Evolutionary conservation across 2,888 invertebrate species (phyloP).

Genomic region (Melieria omissa): DNA sequence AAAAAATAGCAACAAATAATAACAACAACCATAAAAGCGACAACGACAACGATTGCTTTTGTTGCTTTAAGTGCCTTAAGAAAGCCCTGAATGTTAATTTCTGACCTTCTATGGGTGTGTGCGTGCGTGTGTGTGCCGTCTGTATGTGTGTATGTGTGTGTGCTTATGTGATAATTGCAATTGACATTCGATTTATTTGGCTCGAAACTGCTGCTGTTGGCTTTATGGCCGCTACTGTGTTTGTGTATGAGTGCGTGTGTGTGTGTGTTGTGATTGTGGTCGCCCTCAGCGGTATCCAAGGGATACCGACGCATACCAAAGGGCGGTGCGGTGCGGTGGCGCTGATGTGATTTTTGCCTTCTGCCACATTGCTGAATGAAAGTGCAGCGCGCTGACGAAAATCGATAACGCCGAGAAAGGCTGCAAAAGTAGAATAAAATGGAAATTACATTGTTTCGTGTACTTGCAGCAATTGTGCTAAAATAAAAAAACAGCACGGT

Average conservation of each 20-base stretch:
- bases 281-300: slow-evolving; percentile 18
- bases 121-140: not conserved
- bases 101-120: not conserved
- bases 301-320: slow-evolving; percentile 8
- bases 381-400: slow-evolving; percentile 1
- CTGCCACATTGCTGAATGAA: not conserved
- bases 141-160: not conserved
- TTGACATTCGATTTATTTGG: slow-evolving; percentile 25
- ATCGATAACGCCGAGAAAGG: slow-evolving; percentile 9
- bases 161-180: slow-evolving; percentile 8
- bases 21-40: no score
- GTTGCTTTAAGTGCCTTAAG: no score
- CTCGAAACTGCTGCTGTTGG: not conserved
- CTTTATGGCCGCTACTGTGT: not conserved
- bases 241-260: not conserved
- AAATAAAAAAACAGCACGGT: slow-evolving; percentile 1
- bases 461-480: not conserved
- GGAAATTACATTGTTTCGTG: not conserved
- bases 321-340: not conserved
- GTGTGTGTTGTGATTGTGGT: not conserved
- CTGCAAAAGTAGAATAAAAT: not conserved
- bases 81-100: no score
- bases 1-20: no score
- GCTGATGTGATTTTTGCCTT: slow-evolving; percentile 2
- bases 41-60: no score